A percentile compares a stretch with the other conserved stretches of the same genome.
phyloP scores from a whole-genome alignment of 2,113 vertebrate species.

The Triplophysa siluroides region DNA sequence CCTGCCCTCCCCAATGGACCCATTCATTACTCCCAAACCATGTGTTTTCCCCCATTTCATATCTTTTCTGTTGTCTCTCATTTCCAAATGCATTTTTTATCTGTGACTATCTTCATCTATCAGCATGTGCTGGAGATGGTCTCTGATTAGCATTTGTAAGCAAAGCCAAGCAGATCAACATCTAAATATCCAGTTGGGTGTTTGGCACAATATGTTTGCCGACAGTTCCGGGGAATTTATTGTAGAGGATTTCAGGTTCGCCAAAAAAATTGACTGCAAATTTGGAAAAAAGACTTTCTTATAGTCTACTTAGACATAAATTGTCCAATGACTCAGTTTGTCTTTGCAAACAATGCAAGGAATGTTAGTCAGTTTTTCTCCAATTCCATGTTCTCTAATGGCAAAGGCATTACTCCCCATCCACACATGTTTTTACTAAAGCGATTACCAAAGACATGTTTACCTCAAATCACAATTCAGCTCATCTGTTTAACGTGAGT shows the following conservation, averaged over 20 bases:
- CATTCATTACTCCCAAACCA: neutral
- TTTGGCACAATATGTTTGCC: too few species aligned
- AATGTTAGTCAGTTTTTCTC: constrained; percentile 1
- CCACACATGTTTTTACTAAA: neutral
- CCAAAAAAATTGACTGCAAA: too few species aligned
- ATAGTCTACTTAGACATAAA: neutral
- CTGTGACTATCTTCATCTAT: constrained; percentile 44
- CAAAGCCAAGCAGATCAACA: constrained; percentile 42
- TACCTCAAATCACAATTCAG: neutral
- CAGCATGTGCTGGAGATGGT: constrained; percentile 50
- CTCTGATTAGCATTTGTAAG: constrained; percentile 54
- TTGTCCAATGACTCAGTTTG: neutral
- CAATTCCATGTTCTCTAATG: constrained; percentile 37
- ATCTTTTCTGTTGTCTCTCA: constrained; percentile 39
- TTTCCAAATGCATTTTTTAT: constrained; percentile 21
- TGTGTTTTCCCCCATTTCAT: constrained; percentile 15
- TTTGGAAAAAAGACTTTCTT: too few species aligned
- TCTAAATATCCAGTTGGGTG: neutral
- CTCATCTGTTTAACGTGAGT: neutral
- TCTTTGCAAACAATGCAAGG: constrained; percentile 27
- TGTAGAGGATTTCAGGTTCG: too few species aligned
- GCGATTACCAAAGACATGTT: neutral
- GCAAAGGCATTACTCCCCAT: constrained; percentile 38
- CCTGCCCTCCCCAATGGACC: neutral
- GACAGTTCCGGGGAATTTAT: too few species aligned